These are phyloP conservation scores for Megalonaias nervosa DNA, from an alignment of 1,140 invertebrate species.

Conservation along the genomic window DNA sequence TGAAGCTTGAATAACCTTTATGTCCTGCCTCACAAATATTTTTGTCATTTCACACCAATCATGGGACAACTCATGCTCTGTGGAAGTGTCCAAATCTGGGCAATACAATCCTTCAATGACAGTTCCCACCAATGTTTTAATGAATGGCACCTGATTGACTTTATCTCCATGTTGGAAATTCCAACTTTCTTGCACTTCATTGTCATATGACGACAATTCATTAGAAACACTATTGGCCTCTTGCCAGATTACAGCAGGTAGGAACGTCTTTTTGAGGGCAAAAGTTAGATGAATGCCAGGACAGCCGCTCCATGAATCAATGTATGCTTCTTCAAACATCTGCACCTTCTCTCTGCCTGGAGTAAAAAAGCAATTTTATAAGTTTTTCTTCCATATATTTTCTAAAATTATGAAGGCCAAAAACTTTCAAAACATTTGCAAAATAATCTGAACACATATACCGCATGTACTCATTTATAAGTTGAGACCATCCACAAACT, in stretches of 20 bases:
- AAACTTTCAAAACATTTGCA: no score
- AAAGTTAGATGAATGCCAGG: conserved; percentile 15
- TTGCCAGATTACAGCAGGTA: neutral
- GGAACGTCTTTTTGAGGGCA: conserved; percentile 1
- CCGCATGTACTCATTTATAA: no score
- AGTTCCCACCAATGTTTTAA: neutral
- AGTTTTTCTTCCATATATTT: no score
- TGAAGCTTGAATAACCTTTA: neutral
- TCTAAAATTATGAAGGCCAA: no score
- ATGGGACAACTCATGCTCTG: neutral
- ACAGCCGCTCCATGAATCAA: conserved; percentile 5
- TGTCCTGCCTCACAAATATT: neutral
- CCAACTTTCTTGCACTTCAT: neutral
- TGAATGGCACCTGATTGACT: neutral
- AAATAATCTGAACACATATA: no score
- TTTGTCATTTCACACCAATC: neutral
- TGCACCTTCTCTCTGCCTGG: conserved; percentile 3
- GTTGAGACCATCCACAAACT: no score
- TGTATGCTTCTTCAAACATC: conserved; percentile 15
- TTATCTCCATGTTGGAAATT: neutral
- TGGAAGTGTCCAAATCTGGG: neutral
- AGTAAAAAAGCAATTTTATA: neutral
- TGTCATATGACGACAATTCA: neutral
- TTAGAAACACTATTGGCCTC: neutral
- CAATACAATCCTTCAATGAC: neutral